Percentiles rank a stretch among this genome's conserved stretches.
phyloP scores from a whole-genome alignment of 2,797 vertebrate species.

The Tinamus major region DNA sequence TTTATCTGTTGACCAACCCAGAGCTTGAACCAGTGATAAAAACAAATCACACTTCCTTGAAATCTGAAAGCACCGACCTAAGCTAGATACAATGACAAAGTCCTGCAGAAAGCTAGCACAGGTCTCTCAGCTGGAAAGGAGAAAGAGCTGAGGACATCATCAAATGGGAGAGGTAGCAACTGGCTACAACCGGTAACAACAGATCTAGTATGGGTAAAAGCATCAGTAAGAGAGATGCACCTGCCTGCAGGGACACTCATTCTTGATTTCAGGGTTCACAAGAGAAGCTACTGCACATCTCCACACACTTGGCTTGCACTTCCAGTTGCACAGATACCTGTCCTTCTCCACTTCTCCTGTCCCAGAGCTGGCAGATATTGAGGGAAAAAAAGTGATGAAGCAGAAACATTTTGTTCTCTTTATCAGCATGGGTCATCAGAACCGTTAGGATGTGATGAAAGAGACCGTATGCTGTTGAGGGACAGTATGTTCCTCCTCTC shows the following conservation, averaged over 20 bases:
- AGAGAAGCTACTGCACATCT: not conserved
- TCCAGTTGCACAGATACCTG: not conserved
- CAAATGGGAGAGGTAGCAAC: not conserved
- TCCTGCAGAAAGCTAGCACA: not conserved
- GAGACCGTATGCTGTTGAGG: rapidly evolving
- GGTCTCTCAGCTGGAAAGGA: not conserved
- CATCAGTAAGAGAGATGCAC: not conserved
- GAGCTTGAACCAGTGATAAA: not conserved
- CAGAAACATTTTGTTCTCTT: not conserved
- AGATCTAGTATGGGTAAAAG: not conserved
- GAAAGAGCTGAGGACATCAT: not conserved
- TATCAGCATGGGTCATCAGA: not conserved
- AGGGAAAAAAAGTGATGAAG: not conserved
- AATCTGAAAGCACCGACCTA: not conserved
- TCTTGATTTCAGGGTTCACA: not conserved
- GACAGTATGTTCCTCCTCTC: rapidly evolving
- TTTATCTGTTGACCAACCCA: not conserved
- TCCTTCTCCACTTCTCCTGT: not conserved
- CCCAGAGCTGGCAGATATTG: rapidly evolving
- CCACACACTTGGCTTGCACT: not conserved
- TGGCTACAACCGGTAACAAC: not conserved
- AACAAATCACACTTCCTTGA: not conserved
- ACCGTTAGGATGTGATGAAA: not conserved
- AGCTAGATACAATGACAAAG: not conserved
- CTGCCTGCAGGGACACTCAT: not conserved